Evolutionary conservation across 2,888 invertebrate genomes (phyloP).

Genomic region (Platynereis dumerilii): DNA sequence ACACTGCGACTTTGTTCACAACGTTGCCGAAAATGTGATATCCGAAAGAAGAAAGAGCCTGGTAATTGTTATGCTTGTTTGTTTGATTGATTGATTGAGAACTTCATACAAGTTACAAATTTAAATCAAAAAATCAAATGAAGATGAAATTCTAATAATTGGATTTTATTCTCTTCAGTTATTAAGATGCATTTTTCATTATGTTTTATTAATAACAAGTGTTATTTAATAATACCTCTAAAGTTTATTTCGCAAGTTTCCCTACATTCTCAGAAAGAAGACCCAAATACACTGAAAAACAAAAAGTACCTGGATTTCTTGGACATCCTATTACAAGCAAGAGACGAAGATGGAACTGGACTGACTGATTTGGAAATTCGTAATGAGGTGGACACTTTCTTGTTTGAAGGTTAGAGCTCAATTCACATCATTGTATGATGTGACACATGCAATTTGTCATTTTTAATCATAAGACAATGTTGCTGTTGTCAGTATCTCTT

Average conservation of each 20-base stretch:
- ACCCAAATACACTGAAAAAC: background rate
- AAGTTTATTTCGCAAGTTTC: too few relatives aligned
- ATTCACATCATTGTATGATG: background rate
- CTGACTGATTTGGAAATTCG: slow-evolving; percentile 48
- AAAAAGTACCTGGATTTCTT: slow-evolving; percentile 34
- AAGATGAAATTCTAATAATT: too few relatives aligned
- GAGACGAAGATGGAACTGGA: slow-evolving; percentile 46
- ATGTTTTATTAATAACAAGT: too few relatives aligned
- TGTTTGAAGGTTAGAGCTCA: slow-evolving; percentile 41
- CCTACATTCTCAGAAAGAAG: slow-evolving; percentile 33
- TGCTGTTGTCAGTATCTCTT: too few relatives aligned
- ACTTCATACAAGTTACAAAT: too few relatives aligned
- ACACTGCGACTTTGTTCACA: slow-evolving; percentile 50
- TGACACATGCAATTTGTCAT: too few relatives aligned
- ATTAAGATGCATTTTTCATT: too few relatives aligned
- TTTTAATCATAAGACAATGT: too few relatives aligned
- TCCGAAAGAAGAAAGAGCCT: slow-evolving; percentile 42
- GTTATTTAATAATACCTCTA: too few relatives aligned
- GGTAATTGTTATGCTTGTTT: slow-evolving; percentile 40
- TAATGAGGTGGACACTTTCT: slow-evolving; percentile 50
- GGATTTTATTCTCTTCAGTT: too few relatives aligned
- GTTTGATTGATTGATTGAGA: too few relatives aligned
- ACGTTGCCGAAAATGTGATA: slow-evolving; percentile 52
- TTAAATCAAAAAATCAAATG: too few relatives aligned
- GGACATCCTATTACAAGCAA: slow-evolving; percentile 35